phyloP scores from a whole-genome alignment of 1,140 invertebrate genomes.

The Zaprionus capensis region DNA sequence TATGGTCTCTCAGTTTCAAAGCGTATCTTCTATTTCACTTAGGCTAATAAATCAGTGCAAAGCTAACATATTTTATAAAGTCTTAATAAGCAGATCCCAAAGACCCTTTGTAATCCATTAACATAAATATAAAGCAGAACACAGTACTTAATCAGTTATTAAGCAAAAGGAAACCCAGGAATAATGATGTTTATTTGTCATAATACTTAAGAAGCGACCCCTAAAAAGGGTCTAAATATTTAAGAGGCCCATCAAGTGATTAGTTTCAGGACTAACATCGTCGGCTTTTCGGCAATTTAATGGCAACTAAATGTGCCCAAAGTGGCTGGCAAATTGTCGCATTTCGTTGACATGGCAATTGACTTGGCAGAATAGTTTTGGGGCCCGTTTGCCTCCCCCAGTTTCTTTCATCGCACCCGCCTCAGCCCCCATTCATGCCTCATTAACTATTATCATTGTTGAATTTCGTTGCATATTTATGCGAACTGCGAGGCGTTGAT shows the following conservation, averaged over 20 bases:
- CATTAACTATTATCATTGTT: conserved; percentile 60
- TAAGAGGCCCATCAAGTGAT: conserved; percentile 12
- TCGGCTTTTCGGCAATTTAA: conserved; percentile 13
- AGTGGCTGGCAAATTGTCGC: conserved; percentile 39
- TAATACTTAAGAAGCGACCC: not conserved
- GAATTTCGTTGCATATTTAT: conserved; percentile 49
- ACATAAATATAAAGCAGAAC: not conserved
- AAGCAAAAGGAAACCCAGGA: not conserved
- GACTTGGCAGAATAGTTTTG: conserved; percentile 38
- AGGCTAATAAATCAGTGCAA: too few relatives aligned
- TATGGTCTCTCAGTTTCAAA: too few relatives aligned
- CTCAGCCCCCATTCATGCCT: conserved; percentile 5
- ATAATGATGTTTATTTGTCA: conserved; percentile 1
- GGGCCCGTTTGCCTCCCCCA: not conserved
- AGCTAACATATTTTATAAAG: not conserved
- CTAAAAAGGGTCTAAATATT: not conserved
- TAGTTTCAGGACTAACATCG: conserved; percentile 10
- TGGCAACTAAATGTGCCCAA: conserved; percentile 24
- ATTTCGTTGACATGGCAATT: conserved; percentile 40
- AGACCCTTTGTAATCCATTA: not conserved
- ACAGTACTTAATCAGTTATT: not conserved
- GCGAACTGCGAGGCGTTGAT: conserved; percentile 41
- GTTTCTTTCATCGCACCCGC: not conserved
- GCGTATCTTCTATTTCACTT: too few relatives aligned
- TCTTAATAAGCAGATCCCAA: not conserved